Evolutionary conservation across 2,797 vertebrate species (phyloP).

Genomic region (Sardinella longiceps): DNA sequence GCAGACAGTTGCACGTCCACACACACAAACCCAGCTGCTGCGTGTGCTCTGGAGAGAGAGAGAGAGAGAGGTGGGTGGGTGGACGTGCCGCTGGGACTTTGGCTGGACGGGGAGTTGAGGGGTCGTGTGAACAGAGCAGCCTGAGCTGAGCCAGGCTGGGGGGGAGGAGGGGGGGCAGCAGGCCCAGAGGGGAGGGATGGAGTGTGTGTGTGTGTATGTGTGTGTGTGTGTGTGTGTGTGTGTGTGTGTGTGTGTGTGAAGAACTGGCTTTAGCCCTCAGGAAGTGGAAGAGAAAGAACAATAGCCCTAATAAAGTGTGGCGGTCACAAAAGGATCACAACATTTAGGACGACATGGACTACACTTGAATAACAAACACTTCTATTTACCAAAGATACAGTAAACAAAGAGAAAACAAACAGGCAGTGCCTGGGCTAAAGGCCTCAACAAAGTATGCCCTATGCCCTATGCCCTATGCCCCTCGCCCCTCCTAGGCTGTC

Average conservation of each 20-base stretch:
- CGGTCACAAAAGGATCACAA: too few relatives aligned
- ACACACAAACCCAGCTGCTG: background rate
- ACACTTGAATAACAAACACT: too few relatives aligned
- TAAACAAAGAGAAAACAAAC: too few relatives aligned
- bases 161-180: constrained; percentile 7
- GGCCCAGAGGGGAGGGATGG: background rate
- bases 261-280: background rate
- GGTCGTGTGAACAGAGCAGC: constrained; percentile 46
- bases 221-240: too few relatives aligned
- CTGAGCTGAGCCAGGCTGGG: background rate
- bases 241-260: too few relatives aligned
- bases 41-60: constrained; percentile 29
- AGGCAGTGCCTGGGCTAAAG: too few relatives aligned
- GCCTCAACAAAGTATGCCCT: too few relatives aligned
- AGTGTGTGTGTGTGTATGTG: constrained; percentile 16
- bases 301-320: too few relatives aligned
- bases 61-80: constrained; percentile 30
- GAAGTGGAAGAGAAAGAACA: background rate
- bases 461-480: too few relatives aligned
- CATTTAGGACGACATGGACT: too few relatives aligned
- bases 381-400: too few relatives aligned
- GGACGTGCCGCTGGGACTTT: background rate
- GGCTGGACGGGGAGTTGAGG: background rate
- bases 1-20: background rate
- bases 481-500: too few relatives aligned